Evolutionary conservation across 2,113 vertebrate species (phyloP).

Genomic region (Dipodomys merriami): DNA sequence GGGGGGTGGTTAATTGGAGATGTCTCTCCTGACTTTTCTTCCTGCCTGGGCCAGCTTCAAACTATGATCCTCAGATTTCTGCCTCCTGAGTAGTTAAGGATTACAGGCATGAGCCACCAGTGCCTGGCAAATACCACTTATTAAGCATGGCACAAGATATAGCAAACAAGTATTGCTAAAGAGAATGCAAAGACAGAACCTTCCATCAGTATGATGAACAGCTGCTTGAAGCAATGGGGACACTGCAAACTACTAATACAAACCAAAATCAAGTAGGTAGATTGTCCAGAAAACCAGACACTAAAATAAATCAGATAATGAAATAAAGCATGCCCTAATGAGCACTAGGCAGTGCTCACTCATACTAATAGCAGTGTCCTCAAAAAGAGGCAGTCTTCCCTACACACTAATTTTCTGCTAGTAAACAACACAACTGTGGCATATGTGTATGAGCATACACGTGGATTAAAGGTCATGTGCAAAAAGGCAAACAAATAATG

Average conservation of each 20-base stretch:
- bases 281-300: background rate
- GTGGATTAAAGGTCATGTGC: background rate
- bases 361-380: background rate
- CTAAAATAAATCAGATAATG: background rate
- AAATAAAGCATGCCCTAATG: background rate
- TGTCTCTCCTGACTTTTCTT: too few relatives aligned
- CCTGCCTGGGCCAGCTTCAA: too few relatives aligned
- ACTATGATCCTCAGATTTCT: too few relatives aligned
- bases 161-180: background rate
- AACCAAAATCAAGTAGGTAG: background rate
- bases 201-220: background rate
- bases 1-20: too few relatives aligned
- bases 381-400: background rate
- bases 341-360: too few relatives aligned
- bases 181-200: background rate
- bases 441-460: background rate
- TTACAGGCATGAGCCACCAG: too few relatives aligned
- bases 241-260: background rate
- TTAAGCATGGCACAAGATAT: background rate
- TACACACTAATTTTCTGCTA: slow-evolving; percentile 10
- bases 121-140: background rate
- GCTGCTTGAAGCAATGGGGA: background rate
- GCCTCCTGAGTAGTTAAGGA: too few relatives aligned
- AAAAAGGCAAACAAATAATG: background rate
- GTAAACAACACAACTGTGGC: background rate